Percentiles rank a stretch among this genome's conserved stretches.
These are phyloP conservation scores for Centroberyx gerrardi DNA, from an alignment of 2,797 vertebrate species.

Conservation along the genomic window DNA sequence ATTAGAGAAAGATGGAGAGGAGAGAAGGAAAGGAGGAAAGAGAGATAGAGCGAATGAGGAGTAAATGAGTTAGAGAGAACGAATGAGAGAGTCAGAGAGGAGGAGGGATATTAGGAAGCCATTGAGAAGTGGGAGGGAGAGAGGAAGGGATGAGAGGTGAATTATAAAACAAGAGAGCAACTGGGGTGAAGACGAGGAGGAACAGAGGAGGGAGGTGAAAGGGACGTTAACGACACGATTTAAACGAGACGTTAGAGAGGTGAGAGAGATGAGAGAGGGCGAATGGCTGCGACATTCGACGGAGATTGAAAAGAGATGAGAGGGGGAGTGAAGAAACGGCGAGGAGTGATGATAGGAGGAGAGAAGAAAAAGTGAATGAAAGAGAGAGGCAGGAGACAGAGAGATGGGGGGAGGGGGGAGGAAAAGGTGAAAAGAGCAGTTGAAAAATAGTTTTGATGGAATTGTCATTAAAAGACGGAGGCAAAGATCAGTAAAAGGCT, in stretches of 20 bases:
- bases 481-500: too few species aligned
- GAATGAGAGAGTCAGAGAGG: conserved; percentile 45
- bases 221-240: conserved; percentile 56
- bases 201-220: conserved; percentile 46
- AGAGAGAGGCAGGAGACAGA: conserved; percentile 14
- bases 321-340: background rate
- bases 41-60: conserved; percentile 68
- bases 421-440: background rate
- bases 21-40: conserved; percentile 60
- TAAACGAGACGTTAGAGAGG: conserved; percentile 62
- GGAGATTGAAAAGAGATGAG: conserved; percentile 39
- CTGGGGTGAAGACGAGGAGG: conserved; percentile 66
- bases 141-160: conserved; percentile 66
- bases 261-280: conserved; percentile 15
- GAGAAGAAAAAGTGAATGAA: conserved; percentile 8
- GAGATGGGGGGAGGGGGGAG: background rate
- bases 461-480: background rate
- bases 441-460: background rate
- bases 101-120: conserved; percentile 68
- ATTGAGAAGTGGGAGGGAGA: conserved; percentile 50
- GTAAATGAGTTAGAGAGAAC: conserved; percentile 70
- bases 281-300: conserved; percentile 28
- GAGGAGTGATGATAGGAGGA: conserved; percentile 3
- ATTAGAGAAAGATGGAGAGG: conserved; percentile 66
- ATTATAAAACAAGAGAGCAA: conserved; percentile 70